A percentile compares a stretch with the other conserved stretches of the same genome.
phyloP scores from a whole-genome alignment of 2,113 vertebrate genomes.

The Pardalotus punctatus region DNA sequence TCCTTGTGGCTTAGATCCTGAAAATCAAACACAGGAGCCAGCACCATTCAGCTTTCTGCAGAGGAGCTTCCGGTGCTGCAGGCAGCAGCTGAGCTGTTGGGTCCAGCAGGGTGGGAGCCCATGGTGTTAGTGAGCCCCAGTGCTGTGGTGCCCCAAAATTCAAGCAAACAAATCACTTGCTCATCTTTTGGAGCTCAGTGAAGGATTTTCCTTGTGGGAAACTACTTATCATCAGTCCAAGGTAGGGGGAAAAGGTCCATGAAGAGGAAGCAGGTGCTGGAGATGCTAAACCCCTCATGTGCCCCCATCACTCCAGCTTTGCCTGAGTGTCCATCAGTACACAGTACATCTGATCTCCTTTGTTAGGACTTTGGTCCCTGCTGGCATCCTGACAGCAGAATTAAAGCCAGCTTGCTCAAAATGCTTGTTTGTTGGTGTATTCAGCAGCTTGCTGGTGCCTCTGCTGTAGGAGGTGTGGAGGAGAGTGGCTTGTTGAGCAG shows the following conservation, averaged over 20 bases:
- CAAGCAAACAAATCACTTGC: neutral
- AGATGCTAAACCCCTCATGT: neutral
- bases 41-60: neutral
- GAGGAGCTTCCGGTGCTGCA: neutral
- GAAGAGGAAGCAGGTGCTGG: neutral
- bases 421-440: neutral
- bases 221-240: neutral
- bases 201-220: neutral
- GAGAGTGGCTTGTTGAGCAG: neutral
- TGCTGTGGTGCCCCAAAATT: neutral
- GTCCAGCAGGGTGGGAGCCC: neutral
- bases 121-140: accelerated
- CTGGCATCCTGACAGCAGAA: neutral
- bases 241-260: neutral
- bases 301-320: neutral
- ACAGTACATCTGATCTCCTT: neutral
- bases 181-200: neutral
- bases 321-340: accelerated
- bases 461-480: neutral
- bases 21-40: neutral
- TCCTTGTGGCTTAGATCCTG: neutral
- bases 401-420: neutral
- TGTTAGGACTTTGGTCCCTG: neutral
- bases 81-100: neutral
- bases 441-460: neutral